Base-by-base conservation (phyloP, 2,888 invertebrate species). In the Sympetrum striolatum region DNA sequence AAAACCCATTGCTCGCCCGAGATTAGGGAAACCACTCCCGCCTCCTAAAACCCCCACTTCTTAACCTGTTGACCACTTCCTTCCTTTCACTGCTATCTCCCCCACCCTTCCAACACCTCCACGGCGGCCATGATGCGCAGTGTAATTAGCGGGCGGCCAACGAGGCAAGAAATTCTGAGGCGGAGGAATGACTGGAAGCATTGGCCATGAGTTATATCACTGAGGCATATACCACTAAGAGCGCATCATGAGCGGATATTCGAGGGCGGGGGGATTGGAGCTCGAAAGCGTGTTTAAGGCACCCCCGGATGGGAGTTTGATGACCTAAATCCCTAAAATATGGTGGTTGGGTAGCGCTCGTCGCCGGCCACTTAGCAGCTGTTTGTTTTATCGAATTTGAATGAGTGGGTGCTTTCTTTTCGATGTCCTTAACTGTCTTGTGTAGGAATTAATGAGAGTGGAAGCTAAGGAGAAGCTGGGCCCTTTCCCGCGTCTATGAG, bases 1-100 rank as follows among this genome's bases (percentile, higher is more conserved):
- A 86, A 86, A 60, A 60, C 60, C 86, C 14, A 73, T 73, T 35
- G 60, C 86, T 86, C 31, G 39, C 60, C 86, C 60, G 86, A 86
- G 86, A 86, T 86, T 86, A 86, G 86, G 86, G 86, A 60, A 64
- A 60, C 86, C 64, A 73, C 73, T 73, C 31, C 25, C 25, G 25
- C n/a, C 73, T 73, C 22, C 73, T 73, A 73, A 73, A 73, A 73
- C 73, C 31, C 73, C 73, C 73, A 31, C 73, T 73, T 60, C 86
- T 22, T 31, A 53, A 82, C 82, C 82, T 58, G 82, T 58, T 82
- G 53, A 58, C 82, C 82, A 58, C 82, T 58, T 82, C 31, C 82
- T 35, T 53, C 82, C 82, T 73, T 18, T 73, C 73, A 25, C n/a
- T 39, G n/a, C 48, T 48, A 15, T 81, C 48, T 15, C 14, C 25